Evolutionary conservation across 2,113 vertebrate genomes (phyloP), one percentile per base, ranked within the genome.

Genomic region (Nibea albiflora): DNA sequence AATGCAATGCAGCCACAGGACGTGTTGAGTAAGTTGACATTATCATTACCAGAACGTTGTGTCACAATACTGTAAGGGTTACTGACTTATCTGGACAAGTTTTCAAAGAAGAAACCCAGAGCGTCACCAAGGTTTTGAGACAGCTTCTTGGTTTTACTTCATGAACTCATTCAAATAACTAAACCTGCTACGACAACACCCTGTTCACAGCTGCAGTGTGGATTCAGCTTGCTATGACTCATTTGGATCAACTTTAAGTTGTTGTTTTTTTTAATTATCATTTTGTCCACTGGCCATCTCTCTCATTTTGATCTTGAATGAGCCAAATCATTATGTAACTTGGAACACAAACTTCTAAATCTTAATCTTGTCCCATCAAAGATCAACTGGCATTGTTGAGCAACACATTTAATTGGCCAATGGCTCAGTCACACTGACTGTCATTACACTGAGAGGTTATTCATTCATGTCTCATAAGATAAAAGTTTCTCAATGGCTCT

Each of bases 21-120:
- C 81, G 1, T 42, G 82, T 92, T 92, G 81, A 46, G 90, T 63
- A 92, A 91, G 39, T 63, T 15, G 16, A 73, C 22, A 17, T 66
- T 71, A 11, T 83, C 28, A 16, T 72, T 12, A 53, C 22, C 68
- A 70, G 67, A 71, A 65, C 46, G 26, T 42, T 20, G 57, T 90
- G 65, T 73, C 82, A 63, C 75, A 73, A 52, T 15, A 9, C 31
- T 22, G n/a, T 4, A 39, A 10, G 39, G 1, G 49, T 61, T 26
- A 76, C 24, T 39, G 44, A n/a, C 22, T 53, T 66, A 39, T 65
- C 44, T 39, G 60, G 20, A 47, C 19, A 26, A 9, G 17, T 73
- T 70, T 79, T 39, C 17, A 9, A 54, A 73, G 69, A 16, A 39
- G 35, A 44, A 80, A n/a, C 14, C 24, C 62, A 19, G 16, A 35